Evolutionary conservation across 2,888 invertebrate genomes (phyloP).

Genomic region (Aphodius sticticus): DNA sequence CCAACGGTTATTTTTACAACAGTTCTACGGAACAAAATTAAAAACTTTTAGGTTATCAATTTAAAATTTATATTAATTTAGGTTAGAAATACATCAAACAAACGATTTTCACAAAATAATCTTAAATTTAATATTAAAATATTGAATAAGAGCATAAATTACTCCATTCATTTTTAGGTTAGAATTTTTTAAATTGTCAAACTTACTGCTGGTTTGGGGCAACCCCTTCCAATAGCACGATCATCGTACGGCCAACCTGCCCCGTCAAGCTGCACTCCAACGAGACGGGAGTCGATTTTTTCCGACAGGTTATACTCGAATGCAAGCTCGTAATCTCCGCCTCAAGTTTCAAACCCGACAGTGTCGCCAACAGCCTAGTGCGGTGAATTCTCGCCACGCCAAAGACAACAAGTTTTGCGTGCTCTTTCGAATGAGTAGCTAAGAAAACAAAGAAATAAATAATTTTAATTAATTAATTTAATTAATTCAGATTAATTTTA

Average conservation of each 20-base stretch:
- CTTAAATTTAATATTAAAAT: too few species aligned
- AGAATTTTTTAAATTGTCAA: conserved; percentile 21
- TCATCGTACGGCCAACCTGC: conserved; percentile 91
- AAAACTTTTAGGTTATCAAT: conserved; percentile 16
- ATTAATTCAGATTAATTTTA: too few species aligned
- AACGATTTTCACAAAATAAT: too few species aligned
- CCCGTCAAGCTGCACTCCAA: conserved; percentile 85
- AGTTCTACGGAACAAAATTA: conserved; percentile 66
- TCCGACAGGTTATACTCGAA: conserved; percentile 90
- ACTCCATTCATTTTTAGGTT: too few species aligned
- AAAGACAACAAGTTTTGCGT: conserved; percentile 82
- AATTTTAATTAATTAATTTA: not conserved
- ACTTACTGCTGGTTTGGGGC: conserved; percentile 88
- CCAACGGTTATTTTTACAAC: conserved; percentile 93
- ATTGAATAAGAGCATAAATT: too few species aligned
- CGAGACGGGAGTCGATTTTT: conserved; percentile 76
- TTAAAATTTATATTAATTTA: not conserved
- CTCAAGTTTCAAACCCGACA: conserved; percentile 93
- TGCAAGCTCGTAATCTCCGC: conserved; percentile 93
- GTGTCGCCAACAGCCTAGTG: conserved; percentile 84
- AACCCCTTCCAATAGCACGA: conserved; percentile 88
- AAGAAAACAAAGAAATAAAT: conserved; percentile 12
- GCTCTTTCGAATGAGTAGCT: conserved; percentile 64
- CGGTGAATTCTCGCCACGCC: conserved; percentile 85
- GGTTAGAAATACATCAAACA: too few species aligned